Base-by-base conservation (phyloP, 1,140 invertebrate genomes). In the Nymphalis io region DNA sequence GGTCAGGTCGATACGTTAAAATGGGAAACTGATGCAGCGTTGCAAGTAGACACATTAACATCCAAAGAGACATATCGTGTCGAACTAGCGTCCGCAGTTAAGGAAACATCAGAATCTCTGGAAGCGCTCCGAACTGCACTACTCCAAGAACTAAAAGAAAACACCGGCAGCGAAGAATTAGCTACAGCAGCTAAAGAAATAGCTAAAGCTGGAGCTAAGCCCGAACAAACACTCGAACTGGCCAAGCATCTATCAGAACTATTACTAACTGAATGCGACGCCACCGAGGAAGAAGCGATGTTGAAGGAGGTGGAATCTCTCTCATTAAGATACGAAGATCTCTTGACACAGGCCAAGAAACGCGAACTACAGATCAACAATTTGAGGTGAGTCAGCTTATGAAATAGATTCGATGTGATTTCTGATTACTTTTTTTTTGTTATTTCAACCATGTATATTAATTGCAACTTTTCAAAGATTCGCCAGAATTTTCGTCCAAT, bases 11-110 rank as follows among this genome's bases (percentile, higher is more conserved):
- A 96, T 60, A 96, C 96, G 0, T 83, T 96, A 0, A 95, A 92
- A 78, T 96, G 96, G 81, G 95, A 96, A 78, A 94, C 93, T 6
- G 95, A 97, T 72, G 93, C 93, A 3, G 94, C 95, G 1, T 94
- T 96, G 10, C 96, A 97, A 92, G 96, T 97, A 0, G 94, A 96
- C 72, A 97, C 96, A 23, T 93, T 97, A 59, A 96, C 96, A 20
- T 95, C 96, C 0, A 95, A 95, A 82, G 96, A 97, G 82, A 96
- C 96, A 1, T 97, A 96, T 77, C 85, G 95, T 23, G 94, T 94
- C 68, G 96, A 97, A 84, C 82, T 97, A 12, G 91, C 93, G 16
- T 93, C 93, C 13, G 96, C 95, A 0, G 92, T 96, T 0, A 88
- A 85, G 70, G 86, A 91, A 51, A 78, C 87, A 0, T 87, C 85